A percentile compares a stretch with the other conserved stretches of the same genome.
phyloP scores from a whole-genome alignment of 37 sponge, comb jelly and placozoan genomes.

The Bolinopsis microptera region DNA sequence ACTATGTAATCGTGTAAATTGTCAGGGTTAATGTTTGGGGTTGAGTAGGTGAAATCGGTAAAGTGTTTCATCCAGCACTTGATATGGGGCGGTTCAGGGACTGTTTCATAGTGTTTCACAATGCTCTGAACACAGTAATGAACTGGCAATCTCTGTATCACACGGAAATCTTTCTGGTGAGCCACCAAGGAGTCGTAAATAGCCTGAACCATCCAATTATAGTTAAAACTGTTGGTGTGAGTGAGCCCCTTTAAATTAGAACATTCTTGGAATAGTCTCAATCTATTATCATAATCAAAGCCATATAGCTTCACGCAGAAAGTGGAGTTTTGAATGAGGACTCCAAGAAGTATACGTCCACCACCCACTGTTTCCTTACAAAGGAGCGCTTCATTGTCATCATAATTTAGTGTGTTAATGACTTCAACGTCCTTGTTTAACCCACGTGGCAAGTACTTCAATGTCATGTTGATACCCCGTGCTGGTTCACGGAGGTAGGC shows the following conservation, averaged over 20 bases:
- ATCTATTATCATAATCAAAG: slow-evolving; percentile 9
- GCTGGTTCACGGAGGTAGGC: slow-evolving; percentile 24
- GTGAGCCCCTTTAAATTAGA: neutral
- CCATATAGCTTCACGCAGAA: slow-evolving; percentile 57
- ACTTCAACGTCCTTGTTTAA: neutral
- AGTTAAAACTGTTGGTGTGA: slow-evolving; percentile 45
- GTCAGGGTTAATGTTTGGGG: neutral
- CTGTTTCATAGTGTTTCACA: slow-evolving; percentile 57
- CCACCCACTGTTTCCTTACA: slow-evolving; percentile 52
- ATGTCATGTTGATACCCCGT: slow-evolving; percentile 12
- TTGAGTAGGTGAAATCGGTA: neutral
- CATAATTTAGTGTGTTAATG: slow-evolving; percentile 20
- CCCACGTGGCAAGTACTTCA: slow-evolving; percentile 19
- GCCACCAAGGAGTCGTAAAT: slow-evolving; percentile 50
- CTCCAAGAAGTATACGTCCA: slow-evolving; percentile 14
- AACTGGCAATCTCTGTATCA: neutral
- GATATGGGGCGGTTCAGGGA: slow-evolving; percentile 49
- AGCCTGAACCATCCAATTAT: slow-evolving; percentile 52
- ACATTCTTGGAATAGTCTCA: slow-evolving; percentile 47
- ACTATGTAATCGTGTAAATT: neutral
- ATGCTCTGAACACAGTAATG: slow-evolving; percentile 35
- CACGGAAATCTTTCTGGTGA: neutral
- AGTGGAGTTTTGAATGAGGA: slow-evolving; percentile 47
- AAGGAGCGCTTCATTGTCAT: slow-evolving; percentile 40
- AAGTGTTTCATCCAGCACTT: slow-evolving; percentile 51